phyloP scores from a whole-genome alignment of 2,888 invertebrate genomes.

The Micropterix aruncella region DNA sequence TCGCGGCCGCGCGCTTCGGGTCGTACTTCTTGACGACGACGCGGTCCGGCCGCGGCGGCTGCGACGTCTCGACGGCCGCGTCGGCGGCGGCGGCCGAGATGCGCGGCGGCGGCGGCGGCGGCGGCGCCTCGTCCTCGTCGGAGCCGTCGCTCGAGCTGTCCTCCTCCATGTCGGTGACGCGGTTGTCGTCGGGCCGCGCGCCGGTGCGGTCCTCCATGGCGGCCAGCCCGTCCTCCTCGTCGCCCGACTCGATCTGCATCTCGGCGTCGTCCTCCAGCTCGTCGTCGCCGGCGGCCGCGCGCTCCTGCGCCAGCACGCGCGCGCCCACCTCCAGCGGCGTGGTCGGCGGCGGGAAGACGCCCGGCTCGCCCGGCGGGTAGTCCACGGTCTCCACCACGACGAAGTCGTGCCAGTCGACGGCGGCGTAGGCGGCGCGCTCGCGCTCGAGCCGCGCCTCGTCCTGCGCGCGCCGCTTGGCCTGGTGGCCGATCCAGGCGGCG shows the following conservation, averaged over 20 bases:
- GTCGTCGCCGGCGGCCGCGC: conserved; percentile 51
- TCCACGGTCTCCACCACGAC: conserved; percentile 99
- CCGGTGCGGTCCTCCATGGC: conserved; percentile 51
- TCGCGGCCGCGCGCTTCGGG: conserved; percentile 57
- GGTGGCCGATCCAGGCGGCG: conserved; percentile 93
- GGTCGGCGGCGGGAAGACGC: conserved; percentile 93
- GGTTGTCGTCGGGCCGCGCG: conserved; percentile 31
- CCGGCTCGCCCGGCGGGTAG: conserved; percentile 91
- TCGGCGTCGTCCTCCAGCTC: conserved; percentile 61
- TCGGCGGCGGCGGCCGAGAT: conserved; percentile 25
- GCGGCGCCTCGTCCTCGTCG: conserved; percentile 47
- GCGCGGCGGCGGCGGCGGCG: conserved; percentile 27
- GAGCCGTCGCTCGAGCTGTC: conserved; percentile 45
- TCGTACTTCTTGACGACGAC: conserved; percentile 96
- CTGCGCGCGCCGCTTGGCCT: conserved; percentile 81
- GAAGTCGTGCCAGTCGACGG: conserved; percentile 99
- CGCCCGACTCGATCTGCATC: conserved; percentile 63
- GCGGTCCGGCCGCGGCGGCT: conserved; percentile 82
- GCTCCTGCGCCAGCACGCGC: conserved; percentile 69
- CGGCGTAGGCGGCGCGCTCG: conserved; percentile 90
- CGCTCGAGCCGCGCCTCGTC: conserved; percentile 93
- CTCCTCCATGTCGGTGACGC: conserved; percentile 86
- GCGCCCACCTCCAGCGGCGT: conserved; percentile 96
- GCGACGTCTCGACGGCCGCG: conserved; percentile 71
- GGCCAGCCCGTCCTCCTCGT: conserved; percentile 39